Conservation (phyloP, 2,113 vertebrate genomes). For the Chaetorhynchus papuensis region DNA sequence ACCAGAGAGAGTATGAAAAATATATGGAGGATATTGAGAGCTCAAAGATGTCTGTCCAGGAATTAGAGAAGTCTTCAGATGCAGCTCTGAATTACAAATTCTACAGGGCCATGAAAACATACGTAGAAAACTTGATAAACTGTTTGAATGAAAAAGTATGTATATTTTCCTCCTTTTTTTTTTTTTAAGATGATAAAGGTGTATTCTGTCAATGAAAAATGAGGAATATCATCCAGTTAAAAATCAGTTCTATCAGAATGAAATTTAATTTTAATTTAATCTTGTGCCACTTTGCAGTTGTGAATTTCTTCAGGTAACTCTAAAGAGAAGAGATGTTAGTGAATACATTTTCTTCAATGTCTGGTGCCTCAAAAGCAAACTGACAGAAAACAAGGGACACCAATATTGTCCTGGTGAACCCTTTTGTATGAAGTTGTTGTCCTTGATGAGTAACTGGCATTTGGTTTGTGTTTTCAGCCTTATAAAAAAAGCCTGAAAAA, state of each 20-base stretch:
- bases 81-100: slow-evolving; percentile 80
- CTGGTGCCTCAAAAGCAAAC: background rate
- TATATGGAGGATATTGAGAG: slow-evolving; percentile 76
- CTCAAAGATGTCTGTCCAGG: slow-evolving; percentile 73
- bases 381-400: background rate
- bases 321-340: background rate
- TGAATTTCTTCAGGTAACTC: background rate
- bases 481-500: background rate
- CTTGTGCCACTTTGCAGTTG: background rate
- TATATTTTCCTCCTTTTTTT: background rate
- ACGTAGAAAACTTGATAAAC: slow-evolving; percentile 84
- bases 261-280: background rate
- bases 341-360: background rate
- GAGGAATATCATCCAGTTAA: background rate
- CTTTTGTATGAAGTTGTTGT: background rate
- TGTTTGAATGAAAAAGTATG: slow-evolving; percentile 91
- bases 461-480: background rate
- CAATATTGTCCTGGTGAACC: background rate
- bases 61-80: slow-evolving; percentile 74
- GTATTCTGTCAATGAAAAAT: background rate
- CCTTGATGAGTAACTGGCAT: background rate
- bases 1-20: slow-evolving; percentile 83
- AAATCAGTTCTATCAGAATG: background rate
- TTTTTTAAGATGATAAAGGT: background rate
- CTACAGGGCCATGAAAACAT: slow-evolving; percentile 84